Evolutionary conservation across 1,140 invertebrate species (phyloP).

Genomic region (Phthorimaea operculella): DNA sequence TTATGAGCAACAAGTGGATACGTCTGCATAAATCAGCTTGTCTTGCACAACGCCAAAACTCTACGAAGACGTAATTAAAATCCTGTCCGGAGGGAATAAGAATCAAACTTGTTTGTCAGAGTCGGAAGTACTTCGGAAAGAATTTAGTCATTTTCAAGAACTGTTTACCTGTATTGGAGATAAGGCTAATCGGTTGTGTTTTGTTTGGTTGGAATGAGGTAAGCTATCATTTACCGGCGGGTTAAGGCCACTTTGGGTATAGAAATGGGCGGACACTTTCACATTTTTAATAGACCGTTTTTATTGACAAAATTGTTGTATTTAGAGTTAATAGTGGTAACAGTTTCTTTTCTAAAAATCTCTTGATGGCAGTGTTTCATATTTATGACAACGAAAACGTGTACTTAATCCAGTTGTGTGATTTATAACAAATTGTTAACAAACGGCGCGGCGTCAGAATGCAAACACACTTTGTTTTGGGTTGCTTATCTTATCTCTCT

Average conservation of each 20-base stretch:
- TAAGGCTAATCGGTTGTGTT: conserved; percentile 59
- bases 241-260: conserved; percentile 9
- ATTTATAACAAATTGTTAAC: not conserved
- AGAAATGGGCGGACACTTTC: conserved; percentile 21
- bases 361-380: not conserved
- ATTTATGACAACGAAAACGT: not conserved
- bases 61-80: too few species aligned
- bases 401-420: not conserved
- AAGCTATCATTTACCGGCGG: conserved; percentile 22
- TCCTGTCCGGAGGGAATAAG: too few species aligned
- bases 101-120: not conserved
- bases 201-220: conserved; percentile 49
- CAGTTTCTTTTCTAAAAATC: not conserved
- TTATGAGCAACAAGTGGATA: too few species aligned
- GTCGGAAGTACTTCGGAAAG: conserved; percentile 17
- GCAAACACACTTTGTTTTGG: not conserved
- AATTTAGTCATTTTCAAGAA: conserved; percentile 52
- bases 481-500: conserved; percentile 1
- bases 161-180: conserved; percentile 48
- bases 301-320: not conserved
- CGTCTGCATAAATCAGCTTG: too few species aligned
- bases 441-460: conserved; percentile 1
- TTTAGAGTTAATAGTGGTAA: not conserved
- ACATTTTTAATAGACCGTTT: conserved; percentile 11
- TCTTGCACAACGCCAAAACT: too few species aligned